Percentiles rank a stretch among this genome's conserved stretches.
These are phyloP conservation scores for Habroteleia sp. DNA, from an alignment of 2,888 invertebrate genomes.

Conservation along the genomic window DNA sequence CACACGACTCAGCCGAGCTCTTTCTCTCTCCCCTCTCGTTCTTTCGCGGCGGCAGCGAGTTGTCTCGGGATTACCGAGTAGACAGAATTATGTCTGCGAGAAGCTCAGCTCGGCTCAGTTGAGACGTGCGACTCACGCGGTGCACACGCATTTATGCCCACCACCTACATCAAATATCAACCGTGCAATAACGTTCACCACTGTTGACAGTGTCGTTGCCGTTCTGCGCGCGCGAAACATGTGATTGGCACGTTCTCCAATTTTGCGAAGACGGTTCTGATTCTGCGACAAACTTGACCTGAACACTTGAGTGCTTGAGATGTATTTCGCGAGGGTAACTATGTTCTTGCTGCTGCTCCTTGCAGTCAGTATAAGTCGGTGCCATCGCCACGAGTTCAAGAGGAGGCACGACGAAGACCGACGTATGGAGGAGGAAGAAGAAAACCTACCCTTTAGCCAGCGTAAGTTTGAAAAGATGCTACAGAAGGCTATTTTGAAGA, in stretches of 20 bases:
- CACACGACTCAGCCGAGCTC: slow-evolving; percentile 61
- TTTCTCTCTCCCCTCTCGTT: slow-evolving; percentile 65
- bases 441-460: slow-evolving; percentile 70
- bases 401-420: slow-evolving; percentile 22
- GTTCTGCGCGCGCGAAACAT: slow-evolving; percentile 32
- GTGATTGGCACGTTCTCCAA: slow-evolving; percentile 47
- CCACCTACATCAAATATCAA: slow-evolving; percentile 66
- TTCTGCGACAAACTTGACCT: neutral
- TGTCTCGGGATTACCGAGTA: slow-evolving; percentile 80
- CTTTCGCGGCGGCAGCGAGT: slow-evolving; percentile 61
- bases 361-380: slow-evolving; percentile 22
- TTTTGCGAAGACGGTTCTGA: slow-evolving; percentile 3
- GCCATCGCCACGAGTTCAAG: slow-evolving; percentile 41
- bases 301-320: slow-evolving; percentile 29
- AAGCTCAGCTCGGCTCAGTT: slow-evolving; percentile 78
- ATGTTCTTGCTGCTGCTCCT: slow-evolving; percentile 61
- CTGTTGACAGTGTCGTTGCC: slow-evolving; percentile 12
- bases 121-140: slow-evolving; percentile 79
- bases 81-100: slow-evolving; percentile 80
- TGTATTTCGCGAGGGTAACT: slow-evolving; percentile 59
- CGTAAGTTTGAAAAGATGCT: slow-evolving; percentile 76
- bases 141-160: slow-evolving; percentile 75
- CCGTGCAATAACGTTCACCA: slow-evolving; percentile 40
- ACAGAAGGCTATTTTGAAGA: slow-evolving; percentile 77
- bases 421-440: slow-evolving; percentile 44